A percentile compares a stretch with the other conserved stretches of the same genome.
Conservation (phyloP, 2,888 invertebrate species). For the Boloria euphrosyne region DNA sequence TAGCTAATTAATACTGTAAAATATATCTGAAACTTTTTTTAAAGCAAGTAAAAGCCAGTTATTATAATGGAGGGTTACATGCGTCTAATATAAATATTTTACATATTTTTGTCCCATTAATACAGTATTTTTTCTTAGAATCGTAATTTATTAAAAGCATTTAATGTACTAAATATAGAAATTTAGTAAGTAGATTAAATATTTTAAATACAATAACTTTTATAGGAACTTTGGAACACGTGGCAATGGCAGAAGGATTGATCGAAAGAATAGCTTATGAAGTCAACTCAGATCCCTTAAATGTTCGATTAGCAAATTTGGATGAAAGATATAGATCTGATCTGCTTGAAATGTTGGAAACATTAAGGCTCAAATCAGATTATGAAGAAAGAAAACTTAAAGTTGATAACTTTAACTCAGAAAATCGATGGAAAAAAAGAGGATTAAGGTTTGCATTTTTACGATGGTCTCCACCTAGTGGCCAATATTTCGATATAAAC, state of each 20-base stretch:
- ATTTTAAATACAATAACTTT: conserved; percentile 1
- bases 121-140: too few species aligned
- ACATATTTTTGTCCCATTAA: too few species aligned
- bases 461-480: conserved; percentile 82
- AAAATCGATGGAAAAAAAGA: conserved; percentile 90
- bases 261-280: conserved; percentile 85
- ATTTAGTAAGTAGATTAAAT: not conserved
- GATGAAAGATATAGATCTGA: conserved; percentile 69
- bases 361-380: conserved; percentile 65
- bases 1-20: too few species aligned
- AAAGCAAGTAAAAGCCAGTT: too few species aligned
- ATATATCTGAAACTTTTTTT: too few species aligned
- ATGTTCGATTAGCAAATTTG: conserved; percentile 68
- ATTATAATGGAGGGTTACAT: too few species aligned
- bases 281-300: conserved; percentile 80
- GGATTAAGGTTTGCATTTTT: conserved; percentile 87
- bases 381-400: conserved; percentile 69
- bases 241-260: conserved; percentile 83
- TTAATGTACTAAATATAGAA: too few species aligned
- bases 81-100: too few species aligned
- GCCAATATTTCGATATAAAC: conserved; percentile 80
- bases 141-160: too few species aligned
- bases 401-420: conserved; percentile 83
- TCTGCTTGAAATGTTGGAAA: conserved; percentile 65
- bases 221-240: conserved; percentile 84